Base-by-base conservation (phyloP, 2,888 invertebrate genomes). In the Zaprionus bogoriensis region DNA sequence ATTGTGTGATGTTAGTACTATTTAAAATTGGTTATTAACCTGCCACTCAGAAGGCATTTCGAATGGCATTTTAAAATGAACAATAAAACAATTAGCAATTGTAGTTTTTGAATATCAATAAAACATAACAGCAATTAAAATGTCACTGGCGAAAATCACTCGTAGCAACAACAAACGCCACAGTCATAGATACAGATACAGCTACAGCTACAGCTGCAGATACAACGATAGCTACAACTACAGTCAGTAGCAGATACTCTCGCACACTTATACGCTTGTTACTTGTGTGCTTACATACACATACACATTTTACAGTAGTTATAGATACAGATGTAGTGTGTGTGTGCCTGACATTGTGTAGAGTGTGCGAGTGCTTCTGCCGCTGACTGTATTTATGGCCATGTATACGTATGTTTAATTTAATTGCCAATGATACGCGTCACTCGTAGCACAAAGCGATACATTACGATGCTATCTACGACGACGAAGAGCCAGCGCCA, bases 361-460 rank as follows among this genome's bases (percentile, higher is more conserved):
- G 52, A 27, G 27, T n/a, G n/a, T n/a, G n/a, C 17, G 32, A 12
- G 32, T 17, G 17, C 32, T 36, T 36, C 7, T 57, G 25, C 58
- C 38, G 50, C 38, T 47, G 38, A 17, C 28, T 38, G 32, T 36
- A 36, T 36, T 2, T 51, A 46, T 53, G 47, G 28, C 41, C 48
- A 42, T 54, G 27, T 64, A 12, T 68, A 23, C 73, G 41, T 69
- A 67, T 74, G 60, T 84, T 87, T 73, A 77, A 84, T 81, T 82
- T 82, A 84, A 87, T 87, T 87, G 82, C 85, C 85, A 75, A 87
- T 82, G 82, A 82, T 82, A 87, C 82, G 87, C 82, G 85, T 81
- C 87, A 84, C 83, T 86, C 77, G 71, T 77, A 68, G 62, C 77
- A 57, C 68, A 65, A 73, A 76, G 74, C 84, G 70, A 86, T 86